Conservation (phyloP, 1,140 invertebrate species). For the Augochlora pura region DNA sequence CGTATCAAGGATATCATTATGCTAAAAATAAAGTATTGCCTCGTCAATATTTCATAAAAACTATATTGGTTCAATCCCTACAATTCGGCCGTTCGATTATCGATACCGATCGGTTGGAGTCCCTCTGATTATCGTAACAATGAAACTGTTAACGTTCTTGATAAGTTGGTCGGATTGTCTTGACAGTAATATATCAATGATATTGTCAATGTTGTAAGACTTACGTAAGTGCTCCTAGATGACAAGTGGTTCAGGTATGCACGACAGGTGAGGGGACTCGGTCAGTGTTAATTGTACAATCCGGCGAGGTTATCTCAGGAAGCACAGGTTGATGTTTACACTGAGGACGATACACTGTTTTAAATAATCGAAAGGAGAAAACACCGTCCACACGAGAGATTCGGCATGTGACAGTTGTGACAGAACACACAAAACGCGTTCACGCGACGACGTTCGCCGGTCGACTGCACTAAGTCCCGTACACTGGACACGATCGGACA, state of each 20-base stretch:
- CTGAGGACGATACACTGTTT: slow-evolving; percentile 12
- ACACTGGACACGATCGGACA: neutral
- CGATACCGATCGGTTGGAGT: neutral
- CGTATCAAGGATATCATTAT: too few relatives aligned
- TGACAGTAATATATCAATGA: neutral
- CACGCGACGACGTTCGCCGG: slow-evolving; percentile 31
- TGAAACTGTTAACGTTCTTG: neutral
- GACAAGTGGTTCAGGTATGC: neutral
- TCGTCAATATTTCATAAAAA: too few relatives aligned
- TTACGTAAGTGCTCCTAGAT: slow-evolving; percentile 49
- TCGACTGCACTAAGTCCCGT: slow-evolving; percentile 32
- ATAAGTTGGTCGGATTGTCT: neutral
- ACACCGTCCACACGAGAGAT: slow-evolving; percentile 8
- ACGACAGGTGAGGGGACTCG: neutral
- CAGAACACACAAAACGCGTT: neutral
- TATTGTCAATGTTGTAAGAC: slow-evolving; percentile 20
- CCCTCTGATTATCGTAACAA: neutral
- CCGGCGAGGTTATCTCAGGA: neutral
- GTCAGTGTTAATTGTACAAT: neutral
- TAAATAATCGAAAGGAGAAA: neutral
- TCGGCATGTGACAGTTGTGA: slow-evolving; percentile 9
- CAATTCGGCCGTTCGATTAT: neutral
- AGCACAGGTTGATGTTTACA: neutral
- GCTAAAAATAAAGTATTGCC: too few relatives aligned
- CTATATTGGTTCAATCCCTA: too few relatives aligned